Base-by-base conservation (phyloP, 2,113 vertebrate species). In the Baryphthengus martii region DNA sequence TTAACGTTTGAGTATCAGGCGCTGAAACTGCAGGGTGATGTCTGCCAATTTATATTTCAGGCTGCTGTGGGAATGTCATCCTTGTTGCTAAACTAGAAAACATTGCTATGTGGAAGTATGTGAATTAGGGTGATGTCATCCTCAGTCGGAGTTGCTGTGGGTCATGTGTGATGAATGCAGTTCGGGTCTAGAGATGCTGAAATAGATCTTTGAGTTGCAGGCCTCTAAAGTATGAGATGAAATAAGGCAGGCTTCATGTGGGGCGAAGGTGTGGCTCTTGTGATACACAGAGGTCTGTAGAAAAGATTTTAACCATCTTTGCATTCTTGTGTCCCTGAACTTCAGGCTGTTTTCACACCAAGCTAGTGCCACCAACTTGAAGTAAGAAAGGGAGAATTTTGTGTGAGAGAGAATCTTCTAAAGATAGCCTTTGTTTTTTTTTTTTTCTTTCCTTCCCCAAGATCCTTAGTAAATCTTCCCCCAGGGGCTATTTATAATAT, bases 21-120 rank as follows among this genome's bases (percentile, higher is more conserved):
- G 81, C 94, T 97, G 91, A 72, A 95, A 67, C 47, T 90, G 49
- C 62, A 92, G 68, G 68, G 71, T 88, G 39, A 53, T 15, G 63
- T 96, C 66, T 95, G 76, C 83, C 81, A 72, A 74, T 95, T 95
- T 88, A 55, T 61, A 87, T 96, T 96, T 91, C 74, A 35, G 95
- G 85, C 90, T 95, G 67, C 66, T 73, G 67, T 95, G 70, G 58
- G 90, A 94, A 49, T 39, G 18, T 94, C 72, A 67, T 65, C 67
- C 72, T 94, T 78, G 74, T 75, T 93, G 83, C 68, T 97, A 88
- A 89, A 87, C 83, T 88, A 90, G 88, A 62, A 95, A 89, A 94
- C 74, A 79, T 62, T 94, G 45, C 81, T 91, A 66, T 78, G 53
- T 85, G 76, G 58, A 74, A 85, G 93, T 67, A 61, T 91, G 95